phyloP scores from a whole-genome alignment of 2,797 vertebrate species.

The Capromys pilorides region DNA sequence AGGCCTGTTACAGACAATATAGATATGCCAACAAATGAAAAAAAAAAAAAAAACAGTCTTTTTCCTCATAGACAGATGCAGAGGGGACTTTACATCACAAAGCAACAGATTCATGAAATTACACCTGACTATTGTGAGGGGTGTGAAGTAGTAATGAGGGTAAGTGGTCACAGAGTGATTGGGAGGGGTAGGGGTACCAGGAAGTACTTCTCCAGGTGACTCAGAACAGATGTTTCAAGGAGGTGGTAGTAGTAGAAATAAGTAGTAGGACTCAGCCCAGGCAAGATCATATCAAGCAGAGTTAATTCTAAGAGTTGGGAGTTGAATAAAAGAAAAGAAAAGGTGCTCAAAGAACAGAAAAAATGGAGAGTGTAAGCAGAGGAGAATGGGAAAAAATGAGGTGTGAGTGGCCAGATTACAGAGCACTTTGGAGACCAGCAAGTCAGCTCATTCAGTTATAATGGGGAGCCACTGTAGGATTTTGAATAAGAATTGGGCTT shows the following conservation, averaged over 20 bases:
- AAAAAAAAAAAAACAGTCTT: background rate
- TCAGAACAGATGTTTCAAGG: background rate
- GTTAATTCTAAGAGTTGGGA: background rate
- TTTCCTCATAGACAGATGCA: background rate
- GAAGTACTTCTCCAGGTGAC: background rate
- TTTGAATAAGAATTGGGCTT: background rate
- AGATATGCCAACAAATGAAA: background rate
- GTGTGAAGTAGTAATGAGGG: background rate
- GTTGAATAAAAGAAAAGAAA: background rate
- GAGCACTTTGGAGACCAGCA: background rate
- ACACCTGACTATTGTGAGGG: too few relatives aligned
- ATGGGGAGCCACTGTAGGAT: background rate
- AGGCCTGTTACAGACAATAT: background rate
- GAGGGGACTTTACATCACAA: background rate
- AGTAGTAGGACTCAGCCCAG: background rate
- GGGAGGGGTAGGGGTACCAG: rapidly evolving
- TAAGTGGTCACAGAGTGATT: background rate
- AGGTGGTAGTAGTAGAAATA: background rate
- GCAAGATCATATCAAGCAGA: background rate
- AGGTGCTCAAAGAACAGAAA: background rate
- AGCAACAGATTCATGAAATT: background rate
- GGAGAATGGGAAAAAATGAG: rapidly evolving
- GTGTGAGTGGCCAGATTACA: background rate
- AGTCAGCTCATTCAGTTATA: background rate
- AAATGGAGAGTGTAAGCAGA: background rate